Evolutionary conservation across 2,888 invertebrate genomes (phyloP), one percentile per base, ranked within the genome.

Genomic region (Tortricodes alternella): DNA sequence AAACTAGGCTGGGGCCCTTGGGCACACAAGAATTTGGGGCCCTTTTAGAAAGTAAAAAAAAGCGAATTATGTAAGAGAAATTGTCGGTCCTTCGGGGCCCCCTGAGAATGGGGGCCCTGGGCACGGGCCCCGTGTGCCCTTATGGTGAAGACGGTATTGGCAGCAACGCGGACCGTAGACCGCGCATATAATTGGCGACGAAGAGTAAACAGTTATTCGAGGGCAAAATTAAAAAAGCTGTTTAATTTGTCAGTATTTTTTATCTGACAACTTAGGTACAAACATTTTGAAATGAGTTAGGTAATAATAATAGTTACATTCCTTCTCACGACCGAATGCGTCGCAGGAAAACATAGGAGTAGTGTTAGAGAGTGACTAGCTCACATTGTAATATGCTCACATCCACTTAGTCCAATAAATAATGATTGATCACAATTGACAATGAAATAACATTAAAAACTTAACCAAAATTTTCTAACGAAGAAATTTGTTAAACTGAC

Each of bases 281-380:
- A 37, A 39, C 21, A 21, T 27, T 43, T 9, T 43, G 37, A 37
- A 37, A 37, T 37, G 18, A 37, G 37, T 37, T 38, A 13, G 21
- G 4, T 32, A 39, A 11, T 39, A 39, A n/a, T 21, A n/a, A 21
- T 21, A 6, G 39, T 21, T 27, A 27, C 41, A 16, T 43, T 43
- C 16, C 18, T 18, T 16, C 5, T 23, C 27, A 41, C 24, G 43
- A 16, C 27, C 27, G 6, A n/a, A 6, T 13, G n/a, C 9, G 27
- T 43, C 43, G n/a, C 16, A 9, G 13, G 16, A 6, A 24, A 13
- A 15, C 15, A 15, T 16, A 43, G 27, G 24, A 3, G 13, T 39
- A 39, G 13, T 21, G 15, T 3, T 21, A 11, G 39, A 18, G 16
- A 9, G 21, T 39, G 39, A 39, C 39, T 39, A 39, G 21, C 21